Evolutionary conservation across 1,140 invertebrate species (phyloP), one percentile per base, ranked within the genome.

Genomic region (Aphelinus certus): DNA sequence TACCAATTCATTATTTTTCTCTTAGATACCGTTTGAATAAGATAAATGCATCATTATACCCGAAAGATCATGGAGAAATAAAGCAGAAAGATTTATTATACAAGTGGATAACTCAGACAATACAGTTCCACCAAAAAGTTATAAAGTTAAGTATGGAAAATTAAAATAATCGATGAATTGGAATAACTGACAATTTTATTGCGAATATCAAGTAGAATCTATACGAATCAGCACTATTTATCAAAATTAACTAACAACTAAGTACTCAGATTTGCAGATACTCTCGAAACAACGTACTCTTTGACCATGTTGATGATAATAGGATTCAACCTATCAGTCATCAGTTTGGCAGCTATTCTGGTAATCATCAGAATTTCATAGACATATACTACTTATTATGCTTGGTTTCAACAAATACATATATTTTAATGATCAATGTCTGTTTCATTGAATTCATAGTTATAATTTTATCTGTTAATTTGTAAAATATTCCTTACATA

Each of bases 211-310:
- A 45, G 3, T 68, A 57, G 43, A 26, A 26, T 26, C 26, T 26
- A 26, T 26, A 26, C 26, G 26, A 26, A 26, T 68, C 9, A 60
- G 61, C 53, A 26, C 26, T 26, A 26, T 26, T 26, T 26, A 26
- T 26, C 26, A 26, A 26, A 26, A 26, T 26, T 26, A 26, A 26
- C 26, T 26, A 26, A 26, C 26, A 26, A 26, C 26, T 26, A 26
- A 26, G 26, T 26, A 26, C 26, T 10, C 58, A 71, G 58, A 53
- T 62, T 55, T n/a, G 58, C 47, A 51, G 46, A 62, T 42, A 62
- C 55, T n/a, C 26, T 71, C 5, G 69, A 71, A 62, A 45, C 58
- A 9, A 43, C 58, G 1, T 62, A 62, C 53, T 62, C 58, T 3
- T 1, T 46, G 2, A 3, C 3, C 55, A 43, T 53, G 7, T 62